phyloP scores from a whole-genome alignment of 1,140 invertebrate genomes.

The Branchinecta lynchi region DNA sequence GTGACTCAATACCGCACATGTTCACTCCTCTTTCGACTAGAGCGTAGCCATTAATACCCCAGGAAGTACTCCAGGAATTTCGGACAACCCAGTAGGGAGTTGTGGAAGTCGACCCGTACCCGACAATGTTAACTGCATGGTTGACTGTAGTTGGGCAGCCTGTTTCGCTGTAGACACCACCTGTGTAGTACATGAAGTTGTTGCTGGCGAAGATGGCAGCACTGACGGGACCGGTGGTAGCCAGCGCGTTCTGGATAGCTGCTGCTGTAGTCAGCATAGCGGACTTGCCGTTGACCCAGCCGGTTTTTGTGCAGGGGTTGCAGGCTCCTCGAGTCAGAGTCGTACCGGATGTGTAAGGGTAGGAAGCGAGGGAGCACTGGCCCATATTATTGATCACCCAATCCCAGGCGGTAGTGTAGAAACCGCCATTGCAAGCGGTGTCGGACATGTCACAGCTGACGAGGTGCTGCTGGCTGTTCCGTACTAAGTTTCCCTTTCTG shows the following conservation, averaged over 20 bases:
- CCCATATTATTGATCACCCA: background rate
- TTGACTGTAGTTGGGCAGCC: slow-evolving; percentile 27
- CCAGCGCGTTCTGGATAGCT: slow-evolving; percentile 29
- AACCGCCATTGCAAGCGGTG: slow-evolving; percentile 51
- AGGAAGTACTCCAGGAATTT: slow-evolving; percentile 30
- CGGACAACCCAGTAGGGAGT: slow-evolving; percentile 37
- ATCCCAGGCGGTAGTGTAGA: slow-evolving; percentile 20
- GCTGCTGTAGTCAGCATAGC: background rate
- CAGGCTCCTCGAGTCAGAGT: background rate
- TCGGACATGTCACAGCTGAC: slow-evolving; percentile 42
- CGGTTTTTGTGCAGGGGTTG: background rate
- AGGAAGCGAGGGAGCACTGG: background rate
- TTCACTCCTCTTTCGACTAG: slow-evolving; percentile 32
- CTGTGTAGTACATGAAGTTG: slow-evolving; percentile 27
- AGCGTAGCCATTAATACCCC: slow-evolving; percentile 33
- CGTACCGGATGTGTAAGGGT: background rate
- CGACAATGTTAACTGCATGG: slow-evolving; percentile 35
- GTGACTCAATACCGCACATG: slow-evolving; percentile 34
- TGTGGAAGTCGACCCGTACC: slow-evolving; percentile 31
- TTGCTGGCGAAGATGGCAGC: slow-evolving; percentile 36
- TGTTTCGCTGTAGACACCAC: slow-evolving; percentile 27
- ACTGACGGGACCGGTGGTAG: slow-evolving; percentile 33
- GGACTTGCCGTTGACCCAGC: background rate
- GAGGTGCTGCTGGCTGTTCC: slow-evolving; percentile 40
- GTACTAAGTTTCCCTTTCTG: slow-evolving; percentile 21